Percentiles rank a stretch among this genome's conserved stretches.
Evolutionary conservation across 2,888 invertebrate genomes (phyloP).

Genomic region (Rutpela maculata): DNA sequence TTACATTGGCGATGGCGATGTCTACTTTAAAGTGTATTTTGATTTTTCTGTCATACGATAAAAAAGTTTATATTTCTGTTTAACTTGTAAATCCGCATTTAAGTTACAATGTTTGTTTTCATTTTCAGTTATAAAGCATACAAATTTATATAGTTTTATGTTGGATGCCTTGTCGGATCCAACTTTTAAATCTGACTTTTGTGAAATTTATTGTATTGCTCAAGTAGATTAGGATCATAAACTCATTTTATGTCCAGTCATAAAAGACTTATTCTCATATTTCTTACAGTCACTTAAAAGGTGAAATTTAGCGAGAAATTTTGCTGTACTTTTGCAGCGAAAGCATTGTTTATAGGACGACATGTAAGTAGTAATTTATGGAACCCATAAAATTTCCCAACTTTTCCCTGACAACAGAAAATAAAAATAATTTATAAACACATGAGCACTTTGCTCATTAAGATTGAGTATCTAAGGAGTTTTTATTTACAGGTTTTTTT

Average conservation of each 20-base stretch:
- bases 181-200: too few relatives aligned
- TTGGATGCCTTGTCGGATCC: too few relatives aligned
- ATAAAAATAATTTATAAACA: background rate
- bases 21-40: too few relatives aligned
- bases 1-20: too few relatives aligned
- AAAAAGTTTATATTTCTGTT: too few relatives aligned
- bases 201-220: background rate
- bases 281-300: constrained; percentile 45
- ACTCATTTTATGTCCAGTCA: constrained; percentile 35
- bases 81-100: too few relatives aligned
- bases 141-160: too few relatives aligned
- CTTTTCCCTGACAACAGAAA: background rate
- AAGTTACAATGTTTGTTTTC: too few relatives aligned
- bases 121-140: too few relatives aligned
- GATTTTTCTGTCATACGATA: too few relatives aligned
- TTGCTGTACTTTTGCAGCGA: background rate
- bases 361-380: constrained; percentile 3
- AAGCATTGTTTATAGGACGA: background rate
- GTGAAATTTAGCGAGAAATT: constrained; percentile 23
- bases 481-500: too few relatives aligned
- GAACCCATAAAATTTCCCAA: background rate
- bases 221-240: background rate
- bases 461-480: too few relatives aligned
- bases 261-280: constrained; percentile 47
- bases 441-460: background rate